Evolutionary conservation across 2,888 invertebrate species (phyloP), one percentile per base, ranked within the genome.

Genomic region (Pheosia gnoma): DNA sequence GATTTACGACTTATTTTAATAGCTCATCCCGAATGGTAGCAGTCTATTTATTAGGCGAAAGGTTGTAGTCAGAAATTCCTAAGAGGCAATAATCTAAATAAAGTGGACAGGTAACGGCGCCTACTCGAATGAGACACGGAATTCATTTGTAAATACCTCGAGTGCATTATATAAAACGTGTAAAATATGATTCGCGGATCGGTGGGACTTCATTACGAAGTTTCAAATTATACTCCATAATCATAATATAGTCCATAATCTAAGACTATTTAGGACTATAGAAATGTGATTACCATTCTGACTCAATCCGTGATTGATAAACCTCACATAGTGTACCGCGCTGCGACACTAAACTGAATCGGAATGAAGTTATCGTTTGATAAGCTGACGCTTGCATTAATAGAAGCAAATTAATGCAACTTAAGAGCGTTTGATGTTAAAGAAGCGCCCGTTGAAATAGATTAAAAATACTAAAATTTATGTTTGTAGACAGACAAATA

Each of bases 91-190:
- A 84, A 85, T 83, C 73, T 80, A 80, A 78, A 83, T 79, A 83
- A 81, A 86, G 79, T 73, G 73, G 82, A 84, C 87, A 83, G 83
- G 71, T 82, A 81, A 83, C 71, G 70, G 75, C 72, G 74, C 71
- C 78, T 74, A 77, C 76, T 75, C 72, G 70, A 70, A 79, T 77
- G 74, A 74, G 70, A 81, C 75, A 76, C 75, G 69, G 77, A 83
- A 87, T 87, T 81, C 80, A 84, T 83, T 79, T 81, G 81, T 84
- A 82, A 84, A 81, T 83, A 80, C 58, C 41, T 64, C 38, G 7
- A 58, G 58, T 60, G 59, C 64, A 52, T 58, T 62, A 83, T 84
- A 82, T 84, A 82, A 84, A 82, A 83, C 70, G 71, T 81, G 61
- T 76, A 82, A 84, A 74, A 77, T 80, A 82, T 74, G 70, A 72